These are phyloP conservation scores for Rallus crepitans DNA, from an alignment of 2,797 vertebrate genomes.

Conservation along the genomic window DNA sequence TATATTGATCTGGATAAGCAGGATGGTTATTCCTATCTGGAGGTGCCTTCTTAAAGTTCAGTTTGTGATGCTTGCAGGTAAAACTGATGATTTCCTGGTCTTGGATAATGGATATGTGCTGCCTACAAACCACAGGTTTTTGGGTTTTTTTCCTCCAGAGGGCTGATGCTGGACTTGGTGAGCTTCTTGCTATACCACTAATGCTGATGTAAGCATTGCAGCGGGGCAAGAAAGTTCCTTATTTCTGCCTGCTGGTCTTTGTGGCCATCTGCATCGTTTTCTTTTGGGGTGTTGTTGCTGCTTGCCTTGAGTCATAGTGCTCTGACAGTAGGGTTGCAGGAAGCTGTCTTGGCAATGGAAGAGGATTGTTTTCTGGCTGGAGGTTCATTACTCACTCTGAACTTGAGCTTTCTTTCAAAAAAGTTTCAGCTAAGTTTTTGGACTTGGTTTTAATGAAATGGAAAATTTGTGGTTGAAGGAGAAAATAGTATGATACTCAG, in stretches of 20 bases:
- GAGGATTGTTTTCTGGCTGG: not conserved
- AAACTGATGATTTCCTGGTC: not conserved
- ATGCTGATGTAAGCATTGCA: not conserved
- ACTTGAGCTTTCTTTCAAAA: not conserved
- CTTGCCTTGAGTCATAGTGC: not conserved
- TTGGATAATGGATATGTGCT: not conserved
- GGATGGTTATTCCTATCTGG: not conserved
- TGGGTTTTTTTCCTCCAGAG: not conserved
- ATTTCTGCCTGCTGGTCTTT: not conserved
- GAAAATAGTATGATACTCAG: not conserved
- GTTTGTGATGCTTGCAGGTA: not conserved
- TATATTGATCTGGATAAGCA: constrained; percentile 1
- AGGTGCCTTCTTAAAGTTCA: not conserved
- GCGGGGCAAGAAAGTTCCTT: not conserved
- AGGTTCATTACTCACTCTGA: not conserved
- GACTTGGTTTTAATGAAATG: not conserved
- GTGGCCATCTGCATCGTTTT: not conserved
- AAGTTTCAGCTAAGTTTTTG: not conserved
- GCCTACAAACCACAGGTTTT: not conserved
- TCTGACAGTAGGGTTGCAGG: not conserved
- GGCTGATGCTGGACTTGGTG: not conserved
- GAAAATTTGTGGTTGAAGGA: not conserved
- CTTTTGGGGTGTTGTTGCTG: not conserved
- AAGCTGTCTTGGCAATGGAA: not conserved
- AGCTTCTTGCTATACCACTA: not conserved